Conservation (phyloP, 2,888 invertebrate genomes). For the Caenorhabditis sp. region DNA sequence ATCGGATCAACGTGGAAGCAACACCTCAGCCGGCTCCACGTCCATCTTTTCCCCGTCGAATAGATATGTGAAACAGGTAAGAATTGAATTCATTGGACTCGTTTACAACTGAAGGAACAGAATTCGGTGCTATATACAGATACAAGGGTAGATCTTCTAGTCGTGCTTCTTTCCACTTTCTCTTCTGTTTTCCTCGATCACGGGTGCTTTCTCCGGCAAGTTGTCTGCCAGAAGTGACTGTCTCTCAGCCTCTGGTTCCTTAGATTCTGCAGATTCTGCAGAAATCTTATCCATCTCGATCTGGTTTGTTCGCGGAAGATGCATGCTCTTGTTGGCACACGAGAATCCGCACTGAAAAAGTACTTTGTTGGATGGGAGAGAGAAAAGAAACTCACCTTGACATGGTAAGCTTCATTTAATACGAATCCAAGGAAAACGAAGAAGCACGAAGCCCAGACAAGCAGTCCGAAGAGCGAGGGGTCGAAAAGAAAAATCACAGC, state of each 20-base stretch:
- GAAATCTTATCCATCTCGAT: neutral
- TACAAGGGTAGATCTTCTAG: too few relatives aligned
- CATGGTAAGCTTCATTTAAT: conserved; percentile 61
- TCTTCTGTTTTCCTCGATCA: neutral
- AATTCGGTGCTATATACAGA: conserved; percentile 19
- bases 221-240: conserved; percentile 8
- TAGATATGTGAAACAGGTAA: conserved; percentile 51
- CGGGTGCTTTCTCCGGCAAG: neutral
- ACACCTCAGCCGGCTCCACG: neutral
- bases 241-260: conserved; percentile 8
- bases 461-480: conserved; percentile 61
- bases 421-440: conserved; percentile 63
- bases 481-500: conserved; percentile 66
- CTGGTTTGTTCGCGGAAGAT: neutral
- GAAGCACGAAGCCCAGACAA: conserved; percentile 58
- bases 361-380: neutral
- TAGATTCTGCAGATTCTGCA: too few relatives aligned
- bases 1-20: conserved; percentile 10
- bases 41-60: conserved; percentile 48
- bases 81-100: neutral
- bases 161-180: too few relatives aligned
- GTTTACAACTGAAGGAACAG: neutral
- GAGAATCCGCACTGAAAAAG: conserved; percentile 40
- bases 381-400: conserved; percentile 41
- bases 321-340: conserved; percentile 14